Base-by-base conservation (phyloP, 2,888 invertebrate species). In the Melipona beecheii region DNA sequence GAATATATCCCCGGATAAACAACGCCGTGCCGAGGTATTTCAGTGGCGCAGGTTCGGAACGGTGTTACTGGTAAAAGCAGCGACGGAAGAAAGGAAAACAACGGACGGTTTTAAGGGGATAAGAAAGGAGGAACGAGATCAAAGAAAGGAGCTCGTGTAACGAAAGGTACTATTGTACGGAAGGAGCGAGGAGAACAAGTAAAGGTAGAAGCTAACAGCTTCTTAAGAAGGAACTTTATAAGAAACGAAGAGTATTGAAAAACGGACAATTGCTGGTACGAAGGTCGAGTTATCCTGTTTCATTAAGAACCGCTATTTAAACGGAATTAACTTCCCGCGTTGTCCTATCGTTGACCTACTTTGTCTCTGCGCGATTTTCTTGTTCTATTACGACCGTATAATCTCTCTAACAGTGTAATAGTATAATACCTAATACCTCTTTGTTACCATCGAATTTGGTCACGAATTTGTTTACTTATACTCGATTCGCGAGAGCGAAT, bases 251-350 rank as follows among this genome's bases (percentile, higher is more conserved):
- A 27, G 36, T 49, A 69, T 69, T 36, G 50, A 36, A 36, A 70
- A 62, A 69, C 54, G 24, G 43, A 62, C 79, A 71, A 58, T 65
- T 81, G 71, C 58, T n/a, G 56, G 71, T 65, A 65, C 36, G 65
- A 70, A 81, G 74, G 79, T 71, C 31, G 65, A 64, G 65, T 65
- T 66, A 27, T 78, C 68, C 54, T 54, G 64, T 69, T 81, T 73
- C 68, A 69, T 73, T 68, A 50, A 49, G 49, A 4, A 50, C 56
- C 73, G 24, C 31, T 52, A n/a, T 54, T 81, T 43, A 5, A 11
- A 43, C 11, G 66, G 52, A 50, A 52, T 31, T 50, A 31, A 58
- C 27, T 1, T 17, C 19, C 4, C n/a, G 24, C 50, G 49, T 24
- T 11, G 17, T 21, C 17, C 17, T 50, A 0, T n/a, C 13, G 19